Evolutionary conservation across 2,797 vertebrate species (phyloP).

Genomic region (Hippocampus kuda): DNA sequence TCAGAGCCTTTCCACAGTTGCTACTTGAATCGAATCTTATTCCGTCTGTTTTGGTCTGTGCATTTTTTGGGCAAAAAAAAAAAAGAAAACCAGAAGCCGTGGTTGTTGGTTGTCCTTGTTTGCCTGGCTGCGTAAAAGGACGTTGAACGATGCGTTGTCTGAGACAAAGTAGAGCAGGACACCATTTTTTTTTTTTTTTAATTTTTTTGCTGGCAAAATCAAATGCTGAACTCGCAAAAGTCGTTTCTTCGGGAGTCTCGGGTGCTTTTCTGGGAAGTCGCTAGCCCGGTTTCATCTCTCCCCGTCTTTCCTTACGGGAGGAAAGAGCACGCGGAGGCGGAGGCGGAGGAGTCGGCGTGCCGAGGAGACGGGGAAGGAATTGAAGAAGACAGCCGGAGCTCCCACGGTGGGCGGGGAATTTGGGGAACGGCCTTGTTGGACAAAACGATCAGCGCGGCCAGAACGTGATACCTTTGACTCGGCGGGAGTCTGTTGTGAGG

Average conservation of each 20-base stretch:
- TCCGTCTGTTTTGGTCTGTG: no score
- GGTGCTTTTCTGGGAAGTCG: conserved; percentile 33
- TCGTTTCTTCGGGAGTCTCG: conserved; percentile 12
- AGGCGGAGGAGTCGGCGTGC: conserved; percentile 25
- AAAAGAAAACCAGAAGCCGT: neutral
- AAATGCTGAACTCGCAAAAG: neutral
- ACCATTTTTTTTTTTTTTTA: no score
- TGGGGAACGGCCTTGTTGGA: neutral
- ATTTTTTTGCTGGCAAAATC: neutral
- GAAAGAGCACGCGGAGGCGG: conserved; percentile 33
- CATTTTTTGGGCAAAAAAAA: neutral
- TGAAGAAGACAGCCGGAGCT: conserved; percentile 50
- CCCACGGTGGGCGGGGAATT: conserved; percentile 43
- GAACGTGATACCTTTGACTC: conserved; percentile 46
- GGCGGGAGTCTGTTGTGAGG: conserved; percentile 37
- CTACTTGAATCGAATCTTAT: neutral
- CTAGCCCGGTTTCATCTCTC: conserved; percentile 19
- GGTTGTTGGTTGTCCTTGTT: neutral
- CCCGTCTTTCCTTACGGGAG: conserved; percentile 19
- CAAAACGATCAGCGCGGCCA: conserved; percentile 48
- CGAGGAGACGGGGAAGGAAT: conserved; percentile 25
- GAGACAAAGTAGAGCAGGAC: neutral
- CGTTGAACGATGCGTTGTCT: neutral
- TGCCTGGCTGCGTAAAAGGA: neutral
- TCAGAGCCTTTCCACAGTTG: neutral